A percentile compares a stretch with the other conserved stretches of the same genome.
Evolutionary conservation across 2,888 invertebrate genomes (phyloP).

Genomic region (Polyommatus icarus): DNA sequence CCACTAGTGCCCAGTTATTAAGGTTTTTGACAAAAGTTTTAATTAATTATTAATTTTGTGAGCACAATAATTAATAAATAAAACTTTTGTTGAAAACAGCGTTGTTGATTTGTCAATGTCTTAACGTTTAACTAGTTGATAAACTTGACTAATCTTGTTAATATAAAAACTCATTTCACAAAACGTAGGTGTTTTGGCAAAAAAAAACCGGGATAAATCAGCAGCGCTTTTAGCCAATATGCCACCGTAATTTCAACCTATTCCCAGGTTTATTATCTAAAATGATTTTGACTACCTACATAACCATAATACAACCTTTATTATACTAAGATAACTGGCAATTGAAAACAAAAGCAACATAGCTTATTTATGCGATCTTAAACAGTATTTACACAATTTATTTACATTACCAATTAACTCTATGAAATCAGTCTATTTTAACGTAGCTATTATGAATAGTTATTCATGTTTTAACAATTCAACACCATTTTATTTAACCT

Average conservation of each 20-base stretch:
- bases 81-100: no score
- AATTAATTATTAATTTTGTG: no score
- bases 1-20: no score
- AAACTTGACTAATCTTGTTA: no score
- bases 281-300: background rate
- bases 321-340: constrained; percentile 10
- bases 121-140: no score
- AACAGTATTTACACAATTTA: constrained; percentile 40
- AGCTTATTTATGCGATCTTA: background rate
- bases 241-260: background rate
- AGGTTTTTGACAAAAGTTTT: no score
- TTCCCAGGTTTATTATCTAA: background rate
- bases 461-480: constrained; percentile 36
- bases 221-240: background rate
- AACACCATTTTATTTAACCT: constrained; percentile 18
- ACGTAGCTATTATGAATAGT: constrained; percentile 48
- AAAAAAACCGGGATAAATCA: background rate
- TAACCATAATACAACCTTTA: background rate
- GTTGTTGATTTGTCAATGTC: no score
- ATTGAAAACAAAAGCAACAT: constrained; percentile 14
- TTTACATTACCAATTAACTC: constrained; percentile 57
- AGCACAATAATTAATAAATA: no score
- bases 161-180: no score
- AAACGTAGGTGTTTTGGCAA: background rate
- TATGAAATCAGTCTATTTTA: constrained; percentile 73